Base-by-base conservation (phyloP, 2,797 vertebrate species). In the Sebastes kiyomatsui region DNA sequence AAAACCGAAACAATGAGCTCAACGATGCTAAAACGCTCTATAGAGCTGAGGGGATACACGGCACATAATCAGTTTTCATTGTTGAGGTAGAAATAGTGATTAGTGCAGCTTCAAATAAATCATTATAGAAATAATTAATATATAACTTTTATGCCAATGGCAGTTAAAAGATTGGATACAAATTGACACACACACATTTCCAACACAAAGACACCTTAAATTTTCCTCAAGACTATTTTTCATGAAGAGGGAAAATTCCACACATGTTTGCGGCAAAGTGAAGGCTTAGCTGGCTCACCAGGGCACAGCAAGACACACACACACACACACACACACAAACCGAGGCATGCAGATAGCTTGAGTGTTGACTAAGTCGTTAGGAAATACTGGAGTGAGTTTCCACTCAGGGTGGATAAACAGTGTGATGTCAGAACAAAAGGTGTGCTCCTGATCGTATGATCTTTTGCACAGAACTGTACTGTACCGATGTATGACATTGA, bases 201-300 rank as follows among this genome's bases (percentile, higher is more conserved):
- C 58, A 60, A 13, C 60, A 76, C 49, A 80, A 79, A 72, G 28
- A 42, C 56, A 4, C 27, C 38, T 81, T 79, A 12, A 59, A 46
- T 72, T 86, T 81, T 69, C 56, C 42, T 71, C 28, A 55, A 71
- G 71, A 79, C 25, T 61, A 30, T 77, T 83, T 80, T 82, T 62
- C 49, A 33, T 25, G 55, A 69, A 58, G 46, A 77, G 78, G 88
- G 86, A 87, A 91, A 87, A 90, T 91, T 86, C 90, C 91, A 90
- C 32, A 79, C 75, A 75, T 83, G 81, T 79, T 59, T 87, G 74
- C 79, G 77, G 73, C 67, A 76, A 85, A 78, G 72, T 75, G 65
- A 73, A 78, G 84, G 81, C 75, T 90, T 88, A 89, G 62, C 67
- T 71, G 61, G 69, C 81, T 85, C 77, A 86, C 54, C 32, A 20